These are phyloP conservation scores for Tinamus guttatus DNA, from an alignment of 2,113 vertebrate species.

Conservation along the genomic window DNA sequence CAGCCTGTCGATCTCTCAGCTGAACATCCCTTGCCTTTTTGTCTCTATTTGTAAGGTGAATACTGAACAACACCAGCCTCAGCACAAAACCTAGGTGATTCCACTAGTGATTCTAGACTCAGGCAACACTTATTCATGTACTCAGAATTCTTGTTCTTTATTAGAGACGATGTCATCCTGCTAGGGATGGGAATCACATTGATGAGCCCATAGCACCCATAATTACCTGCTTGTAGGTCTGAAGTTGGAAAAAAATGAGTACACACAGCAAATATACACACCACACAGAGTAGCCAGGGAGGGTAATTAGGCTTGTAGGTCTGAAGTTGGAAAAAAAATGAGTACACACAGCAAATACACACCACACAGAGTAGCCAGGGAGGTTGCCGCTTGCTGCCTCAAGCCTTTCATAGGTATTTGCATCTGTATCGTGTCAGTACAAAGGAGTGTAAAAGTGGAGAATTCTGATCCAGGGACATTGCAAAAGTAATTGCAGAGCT, in stretches of 20 bases:
- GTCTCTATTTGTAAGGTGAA: not conserved
- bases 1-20: not conserved
- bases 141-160: not conserved
- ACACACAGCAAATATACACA: no score
- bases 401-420: not conserved
- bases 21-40: not conserved
- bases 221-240: not conserved
- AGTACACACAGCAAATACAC: no score
- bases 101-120: rapidly evolving
- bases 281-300: not conserved
- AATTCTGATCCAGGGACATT: not conserved
- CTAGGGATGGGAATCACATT: not conserved
- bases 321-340: not conserved
- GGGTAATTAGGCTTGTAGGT: not conserved
- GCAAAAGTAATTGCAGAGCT: not conserved
- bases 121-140: not conserved
- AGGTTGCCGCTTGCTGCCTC: not conserved
- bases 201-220: not conserved
- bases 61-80: not conserved
- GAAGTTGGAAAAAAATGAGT: not conserved
- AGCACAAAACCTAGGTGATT: not conserved
- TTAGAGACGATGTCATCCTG: not conserved
- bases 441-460: not conserved
- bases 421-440: not conserved
- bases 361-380: not conserved